Evolutionary conservation across 2,888 invertebrate species (phyloP).

Genomic region (Biston stratarius): DNA sequence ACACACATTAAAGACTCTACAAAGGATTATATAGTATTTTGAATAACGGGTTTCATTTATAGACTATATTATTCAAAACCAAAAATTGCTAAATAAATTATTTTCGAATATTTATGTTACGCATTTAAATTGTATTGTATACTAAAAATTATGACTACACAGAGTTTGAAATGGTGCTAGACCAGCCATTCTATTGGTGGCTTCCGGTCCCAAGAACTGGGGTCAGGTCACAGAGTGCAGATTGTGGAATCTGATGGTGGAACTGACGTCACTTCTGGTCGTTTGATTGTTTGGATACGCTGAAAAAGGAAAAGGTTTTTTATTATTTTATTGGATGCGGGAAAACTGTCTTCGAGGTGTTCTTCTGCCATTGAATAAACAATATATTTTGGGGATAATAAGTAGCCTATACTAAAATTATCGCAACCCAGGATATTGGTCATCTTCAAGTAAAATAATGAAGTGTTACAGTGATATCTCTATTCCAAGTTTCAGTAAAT

Average conservation of each 20-base stretch:
- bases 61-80: neutral
- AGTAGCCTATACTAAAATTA: too few species aligned
- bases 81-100: neutral
- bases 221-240: constrained; percentile 79
- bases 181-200: constrained; percentile 80
- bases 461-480: too few species aligned
- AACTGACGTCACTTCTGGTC: constrained; percentile 71
- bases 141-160: neutral
- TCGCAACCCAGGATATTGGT: too few species aligned
- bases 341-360: too few species aligned
- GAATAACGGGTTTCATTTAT: neutral
- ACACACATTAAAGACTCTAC: neutral
- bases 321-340: too few species aligned
- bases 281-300: constrained; percentile 73
- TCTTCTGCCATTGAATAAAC: too few species aligned
- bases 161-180: constrained; percentile 43
- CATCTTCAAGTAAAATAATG: too few species aligned
- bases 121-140: neutral
- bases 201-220: constrained; percentile 55
- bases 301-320: constrained; percentile 42
- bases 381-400: too few species aligned
- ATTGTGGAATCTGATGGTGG: constrained; percentile 71
- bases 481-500: too few species aligned
- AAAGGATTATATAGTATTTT: neutral
- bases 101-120: neutral